Base-by-base conservation (phyloP, 2,888 invertebrate species). In the Agonopterix alstromeriana region DNA sequence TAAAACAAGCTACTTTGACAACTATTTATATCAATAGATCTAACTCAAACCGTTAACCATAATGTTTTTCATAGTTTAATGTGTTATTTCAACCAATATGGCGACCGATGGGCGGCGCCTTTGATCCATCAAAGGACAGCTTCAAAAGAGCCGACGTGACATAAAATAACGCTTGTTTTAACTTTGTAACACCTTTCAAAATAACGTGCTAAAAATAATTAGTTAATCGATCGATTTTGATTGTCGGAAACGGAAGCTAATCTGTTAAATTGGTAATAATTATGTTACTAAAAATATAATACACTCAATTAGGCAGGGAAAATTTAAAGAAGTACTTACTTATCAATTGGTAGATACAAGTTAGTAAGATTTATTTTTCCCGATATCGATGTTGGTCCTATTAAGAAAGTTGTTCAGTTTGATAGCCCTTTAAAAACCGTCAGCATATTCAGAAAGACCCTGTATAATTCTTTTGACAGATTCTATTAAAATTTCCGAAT, bases 61-160 rank as follows among this genome's bases (percentile, higher is more conserved):
- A 43, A 72, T 75, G 75, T 74, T 70, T 65, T 67, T 59, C 59
- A 67, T 63, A 65, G 17, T 65, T 71, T 78, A 73, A 81, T 82
- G 80, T 83, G 83, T 79, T 83, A 77, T 79, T 81, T 79, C 77
- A 78, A 82, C 83, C 82, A 83, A 83, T 83, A 83, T 75, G 79
- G 77, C 72, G 67, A 69, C 74, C 72, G 66, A 71, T 67, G 67
- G 69, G 67, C 82, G 83, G 81, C 65, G 53, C 59, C 72, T 85
- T 83, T 83, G 82, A 85, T 77, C 76, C 70, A 72, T 79, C 81
- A 81, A 81, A 81, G 78, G 63, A 58, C 54, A 51, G 58, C 63
- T 66, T 72, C 65, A 71, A 67, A 71, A 54, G 63, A 46, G 57
- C 68, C 73, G 70, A 27, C 60, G 60, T 64, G 68, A 73, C 74